These are phyloP conservation scores for Crotophaga sulcirostris DNA, from an alignment of 2,113 vertebrate species.

Conservation along the genomic window DNA sequence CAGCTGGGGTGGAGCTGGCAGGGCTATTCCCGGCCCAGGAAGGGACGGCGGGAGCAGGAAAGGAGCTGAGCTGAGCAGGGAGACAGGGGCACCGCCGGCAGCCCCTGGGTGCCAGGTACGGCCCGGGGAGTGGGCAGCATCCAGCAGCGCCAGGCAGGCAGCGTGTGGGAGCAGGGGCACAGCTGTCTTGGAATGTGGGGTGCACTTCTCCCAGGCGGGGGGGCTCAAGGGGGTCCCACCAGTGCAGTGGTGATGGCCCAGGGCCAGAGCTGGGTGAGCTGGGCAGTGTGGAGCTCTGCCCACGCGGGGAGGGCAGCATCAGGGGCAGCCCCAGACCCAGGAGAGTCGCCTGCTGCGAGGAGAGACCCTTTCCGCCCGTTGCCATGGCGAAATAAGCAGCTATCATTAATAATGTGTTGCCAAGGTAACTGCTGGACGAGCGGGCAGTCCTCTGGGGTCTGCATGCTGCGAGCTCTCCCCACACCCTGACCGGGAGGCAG, in stretches of 20 bases:
- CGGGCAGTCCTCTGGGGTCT: background rate
- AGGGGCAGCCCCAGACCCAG: background rate
- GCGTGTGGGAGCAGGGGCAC: background rate
- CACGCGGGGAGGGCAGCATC: rapidly evolving
- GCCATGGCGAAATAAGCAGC: background rate
- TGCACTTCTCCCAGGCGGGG: rapidly evolving
- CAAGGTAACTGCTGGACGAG: background rate
- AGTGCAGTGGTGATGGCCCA: rapidly evolving
- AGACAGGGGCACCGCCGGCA: background rate
- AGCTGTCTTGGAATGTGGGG: rapidly evolving
- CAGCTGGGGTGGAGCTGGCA: background rate
- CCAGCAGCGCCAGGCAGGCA: rapidly evolving
- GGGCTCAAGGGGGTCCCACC: rapidly evolving
- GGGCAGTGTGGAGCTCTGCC: background rate
- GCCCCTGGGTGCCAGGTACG: background rate
- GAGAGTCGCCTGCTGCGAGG: background rate
- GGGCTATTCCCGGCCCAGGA: background rate
- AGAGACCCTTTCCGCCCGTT: background rate
- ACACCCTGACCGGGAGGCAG: background rate
- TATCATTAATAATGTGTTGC: background rate
- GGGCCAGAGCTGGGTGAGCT: background rate
- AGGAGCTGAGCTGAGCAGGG: background rate
- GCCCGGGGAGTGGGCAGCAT: rapidly evolving
- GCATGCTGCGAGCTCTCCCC: rapidly evolving
- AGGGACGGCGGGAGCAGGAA: background rate